Percentiles rank a stretch among this genome's conserved stretches.
Conservation (phyloP, 2,888 invertebrate species). For the Oscheius onirici region DNA sequence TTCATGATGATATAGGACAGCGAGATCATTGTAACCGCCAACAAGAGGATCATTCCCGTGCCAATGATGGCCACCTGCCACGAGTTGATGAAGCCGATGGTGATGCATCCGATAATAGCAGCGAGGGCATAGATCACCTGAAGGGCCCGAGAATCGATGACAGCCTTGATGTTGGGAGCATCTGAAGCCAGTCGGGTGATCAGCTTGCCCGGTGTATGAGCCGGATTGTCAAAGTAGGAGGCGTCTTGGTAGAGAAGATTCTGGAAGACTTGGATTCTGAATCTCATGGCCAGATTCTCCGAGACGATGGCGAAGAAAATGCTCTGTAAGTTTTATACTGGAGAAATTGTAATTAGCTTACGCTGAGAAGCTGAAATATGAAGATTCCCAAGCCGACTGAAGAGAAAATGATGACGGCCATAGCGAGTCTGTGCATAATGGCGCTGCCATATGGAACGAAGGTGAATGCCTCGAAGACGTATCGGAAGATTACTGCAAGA, state of each 20-base stretch:
- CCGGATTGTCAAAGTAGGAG: constrained; percentile 73
- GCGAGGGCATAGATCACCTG: constrained; percentile 72
- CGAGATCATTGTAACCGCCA: constrained; percentile 72
- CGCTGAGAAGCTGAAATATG: constrained; percentile 51
- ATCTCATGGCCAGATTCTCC: constrained; percentile 62
- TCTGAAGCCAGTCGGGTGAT: constrained; percentile 73
- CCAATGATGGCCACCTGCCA: constrained; percentile 71
- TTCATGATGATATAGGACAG: constrained; percentile 73
- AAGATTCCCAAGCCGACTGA: constrained; percentile 54
- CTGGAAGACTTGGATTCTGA: constrained; percentile 59
- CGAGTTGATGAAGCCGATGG: constrained; percentile 73
- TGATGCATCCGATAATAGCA: constrained; percentile 71
- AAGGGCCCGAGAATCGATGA: constrained; percentile 72
- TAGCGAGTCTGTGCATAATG: constrained; percentile 57
- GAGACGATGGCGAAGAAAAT: constrained; percentile 56
- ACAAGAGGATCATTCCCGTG: constrained; percentile 68
- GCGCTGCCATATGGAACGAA: constrained; percentile 46
- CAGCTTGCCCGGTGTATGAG: constrained; percentile 72
- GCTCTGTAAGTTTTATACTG: constrained; percentile 47
- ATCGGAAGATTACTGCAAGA: constrained; percentile 72
- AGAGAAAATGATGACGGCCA: constrained; percentile 54
- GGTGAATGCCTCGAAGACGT: constrained; percentile 58
- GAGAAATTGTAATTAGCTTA: constrained; percentile 36
- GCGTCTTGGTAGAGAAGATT: constrained; percentile 73
- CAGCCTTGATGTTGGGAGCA: constrained; percentile 73